phyloP scores from a whole-genome alignment of 2,113 vertebrate species.

The Macaca fascicularis region DNA sequence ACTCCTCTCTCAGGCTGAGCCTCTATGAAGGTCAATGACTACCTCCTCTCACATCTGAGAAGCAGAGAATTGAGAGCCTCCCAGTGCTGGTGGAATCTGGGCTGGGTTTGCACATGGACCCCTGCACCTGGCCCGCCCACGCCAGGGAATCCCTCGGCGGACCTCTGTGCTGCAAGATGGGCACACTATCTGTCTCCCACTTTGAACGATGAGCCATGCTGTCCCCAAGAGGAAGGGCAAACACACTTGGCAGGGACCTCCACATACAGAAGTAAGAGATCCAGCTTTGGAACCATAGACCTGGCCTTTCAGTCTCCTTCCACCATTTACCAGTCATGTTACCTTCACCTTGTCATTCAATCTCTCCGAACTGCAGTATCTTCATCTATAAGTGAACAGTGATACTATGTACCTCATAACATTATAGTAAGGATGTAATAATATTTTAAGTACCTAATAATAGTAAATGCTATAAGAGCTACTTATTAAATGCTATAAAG shows the following conservation, averaged over 20 bases:
- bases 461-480: background rate
- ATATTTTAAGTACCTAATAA: background rate
- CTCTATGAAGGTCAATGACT: background rate
- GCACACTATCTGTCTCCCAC: background rate
- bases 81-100: background rate
- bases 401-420: rapidly evolving
- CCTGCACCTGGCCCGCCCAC: rapidly evolving
- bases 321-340: rapidly evolving
- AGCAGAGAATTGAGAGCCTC: too few species aligned
- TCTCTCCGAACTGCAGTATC: background rate
- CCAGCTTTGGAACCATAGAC: background rate
- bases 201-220: background rate
- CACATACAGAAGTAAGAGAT: background rate
- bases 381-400: rapidly evolving
- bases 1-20: background rate
- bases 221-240: background rate
- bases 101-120: background rate
- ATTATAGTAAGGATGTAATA: background rate
- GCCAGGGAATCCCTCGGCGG: rapidly evolving
- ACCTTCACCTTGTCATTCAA: rapidly evolving
- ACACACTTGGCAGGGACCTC: background rate
- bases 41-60: background rate
- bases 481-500: background rate
- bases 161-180: rapidly evolving
- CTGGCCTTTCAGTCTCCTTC: background rate